phyloP scores from a whole-genome alignment of 2,797 vertebrate genomes.

The Trachops cirrhosus region DNA sequence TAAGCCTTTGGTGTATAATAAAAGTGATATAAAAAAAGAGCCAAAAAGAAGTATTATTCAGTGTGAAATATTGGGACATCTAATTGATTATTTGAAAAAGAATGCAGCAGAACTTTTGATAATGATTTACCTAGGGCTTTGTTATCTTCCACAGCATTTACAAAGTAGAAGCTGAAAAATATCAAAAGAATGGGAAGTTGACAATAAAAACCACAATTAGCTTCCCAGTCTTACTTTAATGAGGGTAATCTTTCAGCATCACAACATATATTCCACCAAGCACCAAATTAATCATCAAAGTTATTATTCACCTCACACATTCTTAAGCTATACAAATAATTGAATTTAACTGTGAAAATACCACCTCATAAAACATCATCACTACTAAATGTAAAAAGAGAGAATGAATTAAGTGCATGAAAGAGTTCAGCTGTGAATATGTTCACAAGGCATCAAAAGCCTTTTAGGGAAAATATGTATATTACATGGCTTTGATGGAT shows the following conservation, averaged over 20 bases:
- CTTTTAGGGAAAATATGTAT: not conserved
- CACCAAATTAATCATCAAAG: slow-evolving; percentile 66
- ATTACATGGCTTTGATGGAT: not conserved
- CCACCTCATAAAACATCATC: slow-evolving; percentile 30
- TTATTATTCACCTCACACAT: slow-evolving; percentile 58
- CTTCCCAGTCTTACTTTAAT: slow-evolving; percentile 21
- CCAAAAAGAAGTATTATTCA: not conserved
- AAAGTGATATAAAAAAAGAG: not conserved
- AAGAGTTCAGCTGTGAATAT: not conserved
- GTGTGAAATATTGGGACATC: not conserved
- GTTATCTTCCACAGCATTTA: not conserved
- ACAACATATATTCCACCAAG: slow-evolving; percentile 34
- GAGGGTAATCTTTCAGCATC: slow-evolving; percentile 58
- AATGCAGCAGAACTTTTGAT: not conserved
- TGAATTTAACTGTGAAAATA: slow-evolving; percentile 66
- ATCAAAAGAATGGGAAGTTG: not conserved
- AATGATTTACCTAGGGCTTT: not conserved
- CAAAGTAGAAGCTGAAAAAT: not conserved
- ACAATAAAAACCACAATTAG: slow-evolving; percentile 18
- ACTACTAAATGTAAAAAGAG: slow-evolving; percentile 29
- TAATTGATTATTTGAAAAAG: slow-evolving; percentile 15
- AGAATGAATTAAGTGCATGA: slow-evolving; percentile 47
- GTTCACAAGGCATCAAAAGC: slow-evolving; percentile 3
- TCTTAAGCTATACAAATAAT: slow-evolving; percentile 59
- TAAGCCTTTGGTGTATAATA: not conserved